These are phyloP conservation scores for Tigriopus japonicus DNA, from an alignment of 1,140 invertebrate genomes.

Conservation along the genomic window DNA sequence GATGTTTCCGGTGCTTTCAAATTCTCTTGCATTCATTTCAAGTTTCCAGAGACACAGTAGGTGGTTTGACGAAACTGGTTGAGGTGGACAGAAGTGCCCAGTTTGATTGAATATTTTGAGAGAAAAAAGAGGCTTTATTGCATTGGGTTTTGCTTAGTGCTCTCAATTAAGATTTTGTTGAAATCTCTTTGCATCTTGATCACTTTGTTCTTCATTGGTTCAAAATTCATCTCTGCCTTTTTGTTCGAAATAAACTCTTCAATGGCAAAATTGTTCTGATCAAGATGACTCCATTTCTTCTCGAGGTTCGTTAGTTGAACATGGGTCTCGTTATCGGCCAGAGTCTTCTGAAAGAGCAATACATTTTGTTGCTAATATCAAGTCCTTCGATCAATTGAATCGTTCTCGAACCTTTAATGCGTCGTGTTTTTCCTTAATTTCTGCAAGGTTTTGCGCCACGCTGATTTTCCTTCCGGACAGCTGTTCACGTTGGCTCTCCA, in stretches of 20 bases:
- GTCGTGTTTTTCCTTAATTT: slow-evolving; percentile 20
- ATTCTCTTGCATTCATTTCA: too few relatives aligned
- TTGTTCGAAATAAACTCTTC: slow-evolving; percentile 41
- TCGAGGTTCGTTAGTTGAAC: slow-evolving; percentile 40
- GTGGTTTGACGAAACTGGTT: too few relatives aligned
- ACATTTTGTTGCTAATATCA: too few relatives aligned
- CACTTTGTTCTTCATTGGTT: slow-evolving; percentile 32
- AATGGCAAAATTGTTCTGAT: slow-evolving; percentile 41
- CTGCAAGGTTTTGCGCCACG: slow-evolving; percentile 20
- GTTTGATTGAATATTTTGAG: too few relatives aligned
- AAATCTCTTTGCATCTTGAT: slow-evolving; percentile 23
- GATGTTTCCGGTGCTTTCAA: too few relatives aligned
- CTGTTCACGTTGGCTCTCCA: slow-evolving; percentile 29
- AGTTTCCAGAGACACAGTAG: too few relatives aligned
- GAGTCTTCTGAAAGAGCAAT: slow-evolving; percentile 33
- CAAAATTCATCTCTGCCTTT: slow-evolving; percentile 41
- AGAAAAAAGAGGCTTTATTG: neutral
- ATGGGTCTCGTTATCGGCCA: slow-evolving; percentile 47
- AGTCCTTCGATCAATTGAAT: too few relatives aligned
- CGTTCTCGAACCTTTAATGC: slow-evolving; percentile 24
- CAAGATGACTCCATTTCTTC: slow-evolving; percentile 40
- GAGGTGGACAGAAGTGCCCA: too few relatives aligned
- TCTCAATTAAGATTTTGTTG: slow-evolving; percentile 21
- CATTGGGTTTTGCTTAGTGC: slow-evolving; percentile 12
- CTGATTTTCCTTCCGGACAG: slow-evolving; percentile 24